phyloP scores from a whole-genome alignment of 2,888 invertebrate genomes.

The Eupithecia pulchellata region DNA sequence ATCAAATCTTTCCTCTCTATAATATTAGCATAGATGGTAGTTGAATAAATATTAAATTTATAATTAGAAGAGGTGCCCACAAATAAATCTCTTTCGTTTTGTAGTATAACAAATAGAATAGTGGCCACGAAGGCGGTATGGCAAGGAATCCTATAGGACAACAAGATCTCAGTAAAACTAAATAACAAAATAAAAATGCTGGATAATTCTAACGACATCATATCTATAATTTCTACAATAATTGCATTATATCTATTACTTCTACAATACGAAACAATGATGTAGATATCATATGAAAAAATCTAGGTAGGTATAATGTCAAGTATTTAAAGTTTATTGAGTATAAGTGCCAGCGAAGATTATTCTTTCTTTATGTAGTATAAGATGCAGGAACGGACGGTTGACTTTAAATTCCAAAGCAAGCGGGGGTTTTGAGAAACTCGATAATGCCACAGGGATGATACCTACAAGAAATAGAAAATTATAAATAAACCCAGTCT shows the following conservation, averaged over 20 bases:
- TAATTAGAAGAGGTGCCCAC: slow-evolving; percentile 36
- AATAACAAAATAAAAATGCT: background rate
- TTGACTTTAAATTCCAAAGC: slow-evolving; percentile 36
- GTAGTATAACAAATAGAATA: slow-evolving; percentile 35
- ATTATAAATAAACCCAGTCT: background rate
- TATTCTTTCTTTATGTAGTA: slow-evolving; percentile 37
- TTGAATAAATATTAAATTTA: too few relatives aligned
- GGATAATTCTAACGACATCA: too few relatives aligned
- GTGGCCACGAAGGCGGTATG: slow-evolving; percentile 7
- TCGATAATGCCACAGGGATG: slow-evolving; percentile 10
- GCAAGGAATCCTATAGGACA: slow-evolving; percentile 7
- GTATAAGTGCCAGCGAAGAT: slow-evolving; percentile 31
- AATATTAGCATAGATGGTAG: too few relatives aligned
- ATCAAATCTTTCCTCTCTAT: too few relatives aligned
- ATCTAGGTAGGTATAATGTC: too few relatives aligned
- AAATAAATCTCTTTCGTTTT: slow-evolving; percentile 39
- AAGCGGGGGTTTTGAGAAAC: slow-evolving; percentile 19
- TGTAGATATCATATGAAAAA: too few relatives aligned
- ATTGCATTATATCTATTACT: too few relatives aligned
- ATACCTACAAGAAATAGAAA: slow-evolving; percentile 15
- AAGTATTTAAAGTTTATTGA: too few relatives aligned
- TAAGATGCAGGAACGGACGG: slow-evolving; percentile 42
- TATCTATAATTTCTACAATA: too few relatives aligned
- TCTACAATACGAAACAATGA: too few relatives aligned
- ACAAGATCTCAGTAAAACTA: background rate